These are phyloP conservation scores for Erethizon dorsatum DNA, from an alignment of 2,797 vertebrate species.

Conservation along the genomic window DNA sequence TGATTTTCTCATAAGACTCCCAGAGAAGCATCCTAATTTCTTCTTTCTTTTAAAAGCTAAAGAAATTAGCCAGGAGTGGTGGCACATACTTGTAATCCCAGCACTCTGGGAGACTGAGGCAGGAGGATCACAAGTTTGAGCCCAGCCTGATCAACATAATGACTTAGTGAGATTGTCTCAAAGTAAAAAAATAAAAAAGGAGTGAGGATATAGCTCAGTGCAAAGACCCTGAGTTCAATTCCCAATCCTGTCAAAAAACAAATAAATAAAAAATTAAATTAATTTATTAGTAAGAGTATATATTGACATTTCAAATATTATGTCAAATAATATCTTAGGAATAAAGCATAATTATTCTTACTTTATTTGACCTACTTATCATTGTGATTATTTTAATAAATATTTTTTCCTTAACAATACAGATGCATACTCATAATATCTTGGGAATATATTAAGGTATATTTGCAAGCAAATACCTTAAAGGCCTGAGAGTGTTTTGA, in stretches of 20 bases:
- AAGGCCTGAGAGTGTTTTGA: conserved; percentile 23
- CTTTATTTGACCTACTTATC: conserved; percentile 2
- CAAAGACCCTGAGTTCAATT: not conserved
- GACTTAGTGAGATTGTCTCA: not conserved
- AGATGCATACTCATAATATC: not conserved
- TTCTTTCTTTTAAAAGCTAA: conserved; percentile 50
- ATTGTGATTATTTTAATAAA: conserved; percentile 40
- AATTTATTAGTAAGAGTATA: not conserved
- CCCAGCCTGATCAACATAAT: not conserved
- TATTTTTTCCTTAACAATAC: conserved; percentile 8
- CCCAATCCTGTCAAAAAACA: not conserved
- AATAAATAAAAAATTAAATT: not conserved
- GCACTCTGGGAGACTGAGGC: not conserved
- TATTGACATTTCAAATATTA: not conserved
- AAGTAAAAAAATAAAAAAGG: not conserved
- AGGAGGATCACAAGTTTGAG: not conserved
- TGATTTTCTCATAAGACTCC: not conserved
- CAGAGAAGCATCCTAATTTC: not conserved
- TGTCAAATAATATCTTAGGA: not conserved
- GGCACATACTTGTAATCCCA: not conserved
- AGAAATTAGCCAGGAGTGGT: not conserved
- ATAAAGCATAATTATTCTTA: not conserved
- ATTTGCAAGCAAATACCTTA: conserved; percentile 22
- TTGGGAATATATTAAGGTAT: not conserved
- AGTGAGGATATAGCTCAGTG: not conserved